These are phyloP conservation scores for Oikopleura vanhoeffeni DNA, from an alignment of 23 tunicate species.

Conservation along the genomic window DNA sequence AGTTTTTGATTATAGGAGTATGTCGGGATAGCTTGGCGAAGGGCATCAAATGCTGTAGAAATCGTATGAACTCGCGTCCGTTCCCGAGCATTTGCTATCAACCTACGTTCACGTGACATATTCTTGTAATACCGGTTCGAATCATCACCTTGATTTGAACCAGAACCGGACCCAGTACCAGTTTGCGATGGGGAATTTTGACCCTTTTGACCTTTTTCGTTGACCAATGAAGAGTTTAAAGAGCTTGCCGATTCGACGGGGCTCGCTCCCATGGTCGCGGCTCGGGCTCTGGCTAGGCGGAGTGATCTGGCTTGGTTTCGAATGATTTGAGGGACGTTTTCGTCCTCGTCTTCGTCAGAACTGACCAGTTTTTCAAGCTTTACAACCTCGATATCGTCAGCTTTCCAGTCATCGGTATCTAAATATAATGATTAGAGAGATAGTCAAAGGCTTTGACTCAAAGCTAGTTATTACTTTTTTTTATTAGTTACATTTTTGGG, in stretches of 20 bases:
- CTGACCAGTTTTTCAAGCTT: neutral
- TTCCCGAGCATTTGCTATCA: constrained; percentile 93
- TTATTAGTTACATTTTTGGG: too few species aligned
- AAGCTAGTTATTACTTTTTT: too few species aligned
- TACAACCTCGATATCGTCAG: neutral
- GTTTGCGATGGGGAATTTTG: neutral
- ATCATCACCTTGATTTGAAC: constrained; percentile 14
- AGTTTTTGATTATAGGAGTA: constrained; percentile 93
- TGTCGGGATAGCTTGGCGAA: constrained; percentile 73
- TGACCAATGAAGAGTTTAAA: neutral
- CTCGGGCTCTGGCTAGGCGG: neutral
- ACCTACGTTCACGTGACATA: constrained; percentile 64
- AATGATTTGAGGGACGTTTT: neutral
- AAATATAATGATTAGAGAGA: too few species aligned
- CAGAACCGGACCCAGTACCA: neutral
- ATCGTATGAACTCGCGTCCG: constrained; percentile 98
- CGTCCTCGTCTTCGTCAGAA: constrained; percentile 10
- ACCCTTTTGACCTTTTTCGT: neutral
- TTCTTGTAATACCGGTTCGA: constrained; percentile 35
- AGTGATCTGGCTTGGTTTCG: constrained; percentile 12
- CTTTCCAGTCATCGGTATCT: neutral
- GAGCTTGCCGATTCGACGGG: neutral
- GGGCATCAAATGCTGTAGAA: constrained; percentile 85
- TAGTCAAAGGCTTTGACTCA: too few species aligned
- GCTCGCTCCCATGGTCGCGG: neutral